A percentile compares a stretch with the other conserved stretches of the same genome.
phyloP scores from a whole-genome alignment of 2,113 vertebrate species.

The Baryphthengus martii region DNA sequence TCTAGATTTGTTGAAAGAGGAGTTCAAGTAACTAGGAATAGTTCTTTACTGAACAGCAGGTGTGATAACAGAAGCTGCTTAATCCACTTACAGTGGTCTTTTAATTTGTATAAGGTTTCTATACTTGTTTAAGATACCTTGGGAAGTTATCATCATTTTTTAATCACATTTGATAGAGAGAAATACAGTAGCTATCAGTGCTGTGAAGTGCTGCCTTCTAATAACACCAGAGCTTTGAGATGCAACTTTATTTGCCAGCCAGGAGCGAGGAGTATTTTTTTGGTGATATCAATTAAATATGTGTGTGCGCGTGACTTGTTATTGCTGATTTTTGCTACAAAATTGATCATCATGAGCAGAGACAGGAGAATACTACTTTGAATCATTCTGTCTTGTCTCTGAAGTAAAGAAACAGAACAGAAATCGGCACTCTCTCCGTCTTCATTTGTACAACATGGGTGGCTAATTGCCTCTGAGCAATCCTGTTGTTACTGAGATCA shows the following conservation, averaged over 20 bases:
- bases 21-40: not conserved
- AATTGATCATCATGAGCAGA: not conserved
- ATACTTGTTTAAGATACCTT: conserved; percentile 18
- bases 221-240: not conserved
- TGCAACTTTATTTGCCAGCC: not conserved
- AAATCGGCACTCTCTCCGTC: not conserved
- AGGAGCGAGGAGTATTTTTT: not conserved
- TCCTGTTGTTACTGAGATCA: conserved; percentile 24
- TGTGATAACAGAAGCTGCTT: not conserved
- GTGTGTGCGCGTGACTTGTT: not conserved
- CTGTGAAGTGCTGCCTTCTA: not conserved
- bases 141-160: not conserved
- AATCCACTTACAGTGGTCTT: not conserved
- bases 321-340: not conserved
- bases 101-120: conserved; percentile 23
- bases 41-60: not conserved
- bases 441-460: not conserved
- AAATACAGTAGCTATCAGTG: not conserved
- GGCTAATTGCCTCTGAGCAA: conserved; percentile 51
- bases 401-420: conserved; percentile 1
- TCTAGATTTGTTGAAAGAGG: not conserved
- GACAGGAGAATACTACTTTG: not conserved
- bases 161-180: not conserved
- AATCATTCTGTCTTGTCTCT: conserved; percentile 5
- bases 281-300: not conserved